Base-by-base conservation (phyloP, 2,113 vertebrate species). In the Trematocara unimaculatum region DNA sequence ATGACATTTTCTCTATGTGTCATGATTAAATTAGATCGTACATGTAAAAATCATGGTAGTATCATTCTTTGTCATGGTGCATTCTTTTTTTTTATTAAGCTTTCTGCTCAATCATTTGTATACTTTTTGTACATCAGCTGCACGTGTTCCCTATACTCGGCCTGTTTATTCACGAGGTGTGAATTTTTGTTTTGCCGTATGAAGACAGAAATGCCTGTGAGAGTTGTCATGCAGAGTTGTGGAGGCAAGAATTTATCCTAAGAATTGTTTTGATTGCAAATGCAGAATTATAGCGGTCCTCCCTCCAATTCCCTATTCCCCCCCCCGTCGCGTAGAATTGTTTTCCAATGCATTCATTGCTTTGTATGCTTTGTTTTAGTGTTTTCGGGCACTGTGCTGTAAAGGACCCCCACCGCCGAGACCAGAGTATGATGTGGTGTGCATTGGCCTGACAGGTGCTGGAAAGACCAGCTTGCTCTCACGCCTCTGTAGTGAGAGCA, bases 301-400 rank as follows among this genome's bases (percentile, higher is more conserved):
- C 23, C 31, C 1, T 40, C 5, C 20, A 10, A 49, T 13, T 4
- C 38, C 8, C 26, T 8, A 7, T 11, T 1, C 26, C 29, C 2
- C 3, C 18, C 7, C 47, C 49, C 3, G 0, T 9, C 2, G 23
- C 20, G 1, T 38, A 70, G 29, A 14, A 33, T 6, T 17, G 56
- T 54, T 89, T 67, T 85, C 70, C 29, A 51, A 55, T 40, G 15
- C 31, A 40, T 54, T 56, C 3, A 80, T 45, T 58, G 10, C 38
- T 81, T 82, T 70, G 10, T 53, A 60, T 90, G 31, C 47, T 91
- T 85, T 86, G 8, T 23, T 91, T 91, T 53, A 99, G 99, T 99
- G 99, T 99, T 98, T 99, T 92, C 96, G 98, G 97, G 98, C 97
- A 38, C 96, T 99, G 95, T 99, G 99, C 97, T 99, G 99, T 97